Evolutionary conservation across 2,113 vertebrate species (phyloP), one percentile per base, ranked within the genome.

Genomic region (Zingel zingel): DNA sequence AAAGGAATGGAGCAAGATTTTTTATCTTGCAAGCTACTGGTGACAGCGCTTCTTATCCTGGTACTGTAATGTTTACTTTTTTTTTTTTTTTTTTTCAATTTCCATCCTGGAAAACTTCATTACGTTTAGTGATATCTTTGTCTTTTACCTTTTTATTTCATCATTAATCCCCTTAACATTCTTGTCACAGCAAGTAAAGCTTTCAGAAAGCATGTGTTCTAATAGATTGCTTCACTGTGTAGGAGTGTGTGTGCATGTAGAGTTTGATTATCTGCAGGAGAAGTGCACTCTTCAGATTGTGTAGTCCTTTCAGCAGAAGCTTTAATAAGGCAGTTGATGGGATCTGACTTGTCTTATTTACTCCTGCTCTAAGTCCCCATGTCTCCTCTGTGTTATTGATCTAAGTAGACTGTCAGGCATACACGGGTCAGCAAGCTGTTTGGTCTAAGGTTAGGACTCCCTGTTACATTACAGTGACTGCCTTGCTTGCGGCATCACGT

Each of bases 31-130:
- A 58, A 71, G 76, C 90, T 94, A 6, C 82, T 95, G 83, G 61
- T 95, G 89, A 82, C 89, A 82, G 80, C 83, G 66, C 91, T 95
- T 56, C 87, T 95, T 12, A 76, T 95, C 50, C 85, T 95, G 95
- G 95, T 96, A 96, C 30, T 74, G 89, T 89, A 74, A 62, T 71
- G 27, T 78, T 83, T 77, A 11, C 51, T 74, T 39, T 12, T 51
- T 10, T 50, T 3, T 3, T 50, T 3, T 3, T 5, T 45, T 3
- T 27, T 27, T 27, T 5, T 45, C 12, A n/a, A 4, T 33, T 74
- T 81, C 6, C 1, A 45, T 67, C 8, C 36, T 74, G 6, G 16
- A n/a, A 58, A 36, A 43, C 27, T 3, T 36, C 0, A 18, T 33
- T 74, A 33, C 23, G 25, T 39, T 43, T 2, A 6, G 6, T 43